These are phyloP conservation scores for Perodicticus potto DNA, from an alignment of 2,797 vertebrate genomes.

Conservation along the genomic window DNA sequence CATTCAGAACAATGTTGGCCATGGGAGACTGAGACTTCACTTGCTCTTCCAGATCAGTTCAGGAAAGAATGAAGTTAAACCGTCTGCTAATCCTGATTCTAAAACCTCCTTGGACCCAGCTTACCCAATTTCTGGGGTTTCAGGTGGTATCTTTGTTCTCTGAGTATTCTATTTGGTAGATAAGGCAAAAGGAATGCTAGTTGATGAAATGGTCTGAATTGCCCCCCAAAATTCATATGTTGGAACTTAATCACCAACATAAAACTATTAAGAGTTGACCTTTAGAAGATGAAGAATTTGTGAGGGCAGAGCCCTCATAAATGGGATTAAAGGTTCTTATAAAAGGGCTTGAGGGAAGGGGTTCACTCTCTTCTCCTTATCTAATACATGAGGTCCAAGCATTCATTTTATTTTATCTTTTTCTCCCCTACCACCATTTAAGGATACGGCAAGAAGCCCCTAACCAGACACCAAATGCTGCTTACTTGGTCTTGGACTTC, in stretches of 20 bases:
- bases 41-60: too few species aligned
- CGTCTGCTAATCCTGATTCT: neutral
- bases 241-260: neutral
- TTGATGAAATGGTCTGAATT: neutral
- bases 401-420: neutral
- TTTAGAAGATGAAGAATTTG: neutral
- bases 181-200: neutral
- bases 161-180: neutral
- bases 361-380: neutral
- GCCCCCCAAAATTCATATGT: neutral
- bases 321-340: neutral
- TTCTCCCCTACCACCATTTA: neutral
- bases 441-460: neutral
- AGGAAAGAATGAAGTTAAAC: neutral
- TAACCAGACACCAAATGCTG: neutral
- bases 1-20: too few species aligned
- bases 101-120: neutral
- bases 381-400: neutral
- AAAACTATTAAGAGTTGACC: neutral
- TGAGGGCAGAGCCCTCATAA: neutral
- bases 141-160: neutral
- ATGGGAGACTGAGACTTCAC: neutral
- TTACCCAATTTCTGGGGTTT: neutral
- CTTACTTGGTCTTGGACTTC: neutral
- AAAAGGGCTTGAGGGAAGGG: neutral